Evolutionary conservation across 2,888 invertebrate genomes (phyloP).

Genomic region (Rhogogaster chlorosoma): DNA sequence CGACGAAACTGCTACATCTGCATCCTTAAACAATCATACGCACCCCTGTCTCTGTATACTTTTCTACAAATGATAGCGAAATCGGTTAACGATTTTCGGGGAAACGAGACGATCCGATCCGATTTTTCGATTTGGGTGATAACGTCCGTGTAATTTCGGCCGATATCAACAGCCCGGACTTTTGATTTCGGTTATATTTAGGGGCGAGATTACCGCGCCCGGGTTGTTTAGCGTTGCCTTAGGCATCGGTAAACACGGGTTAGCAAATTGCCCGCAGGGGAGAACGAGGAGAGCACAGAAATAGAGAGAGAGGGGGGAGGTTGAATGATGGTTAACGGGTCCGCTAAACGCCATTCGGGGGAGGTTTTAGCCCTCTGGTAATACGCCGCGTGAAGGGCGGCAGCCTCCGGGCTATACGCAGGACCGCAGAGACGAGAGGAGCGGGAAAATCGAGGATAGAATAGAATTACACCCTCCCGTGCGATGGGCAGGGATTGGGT

Average conservation of each 20-base stretch:
- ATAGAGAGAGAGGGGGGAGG: slow-evolving; percentile 49
- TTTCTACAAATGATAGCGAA: background rate
- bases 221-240: slow-evolving; percentile 77
- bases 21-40: slow-evolving; percentile 49
- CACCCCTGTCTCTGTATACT: background rate
- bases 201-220: slow-evolving; percentile 45
- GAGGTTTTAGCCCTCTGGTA: slow-evolving; percentile 48
- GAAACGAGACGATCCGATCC: too few relatives aligned
- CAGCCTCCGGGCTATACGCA: slow-evolving; percentile 35
- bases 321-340: slow-evolving; percentile 77
- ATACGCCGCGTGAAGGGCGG: slow-evolving; percentile 30
- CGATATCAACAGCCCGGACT: background rate
- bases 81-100: too few relatives aligned
- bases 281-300: too few relatives aligned
- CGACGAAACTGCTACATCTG: slow-evolving; percentile 68
- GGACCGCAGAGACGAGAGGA: slow-evolving; percentile 56
- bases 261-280: slow-evolving; percentile 77
- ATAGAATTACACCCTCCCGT: slow-evolving; percentile 32
- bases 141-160: too few relatives aligned
- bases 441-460: slow-evolving; percentile 55
- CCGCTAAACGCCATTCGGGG: slow-evolving; percentile 77
- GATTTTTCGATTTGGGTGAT: too few relatives aligned
- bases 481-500: background rate
- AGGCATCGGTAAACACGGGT: slow-evolving; percentile 77
- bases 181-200: slow-evolving; percentile 6